Conservation (phyloP, 2,113 vertebrate species). For the Turdus rufiventris region DNA sequence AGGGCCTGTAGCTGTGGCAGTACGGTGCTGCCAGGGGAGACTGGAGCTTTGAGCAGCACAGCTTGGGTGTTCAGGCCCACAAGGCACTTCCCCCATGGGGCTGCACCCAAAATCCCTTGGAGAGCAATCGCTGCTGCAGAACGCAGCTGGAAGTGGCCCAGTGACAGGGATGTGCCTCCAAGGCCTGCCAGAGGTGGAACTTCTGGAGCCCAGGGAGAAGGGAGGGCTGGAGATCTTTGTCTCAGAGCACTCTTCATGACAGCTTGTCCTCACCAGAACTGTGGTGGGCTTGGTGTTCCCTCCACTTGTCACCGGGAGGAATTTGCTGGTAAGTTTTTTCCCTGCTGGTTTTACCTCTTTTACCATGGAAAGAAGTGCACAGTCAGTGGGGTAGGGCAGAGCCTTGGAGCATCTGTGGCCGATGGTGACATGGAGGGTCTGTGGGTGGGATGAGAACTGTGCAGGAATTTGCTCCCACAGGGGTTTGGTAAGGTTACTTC, state of each 20-base stretch:
- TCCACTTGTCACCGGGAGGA: rapidly evolving
- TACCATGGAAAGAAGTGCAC: background rate
- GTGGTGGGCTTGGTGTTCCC: rapidly evolving
- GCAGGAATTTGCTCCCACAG: rapidly evolving
- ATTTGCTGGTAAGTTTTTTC: background rate
- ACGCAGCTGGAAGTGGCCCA: background rate
- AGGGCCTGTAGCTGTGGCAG: background rate
- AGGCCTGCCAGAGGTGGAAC: background rate
- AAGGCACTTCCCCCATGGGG: rapidly evolving
- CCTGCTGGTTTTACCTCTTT: background rate
- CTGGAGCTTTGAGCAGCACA: background rate
- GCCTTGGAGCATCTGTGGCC: background rate
- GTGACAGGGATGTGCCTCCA: rapidly evolving
- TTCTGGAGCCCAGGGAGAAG: background rate
- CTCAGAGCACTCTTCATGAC: rapidly evolving
- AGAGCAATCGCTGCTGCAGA: background rate
- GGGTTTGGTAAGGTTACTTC: background rate
- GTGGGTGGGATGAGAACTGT: background rate
- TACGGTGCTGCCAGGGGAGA: rapidly evolving
- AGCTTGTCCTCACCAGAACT: rapidly evolving
- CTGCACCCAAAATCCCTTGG: background rate
- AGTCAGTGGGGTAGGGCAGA: background rate
- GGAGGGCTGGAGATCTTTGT: background rate
- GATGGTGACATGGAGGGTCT: background rate
- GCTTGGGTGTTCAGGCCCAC: rapidly evolving